Percentiles rank a stretch among this genome's conserved stretches.
Conservation (phyloP, 2,888 invertebrate genomes). For the Nephrotoma guestfalica region DNA sequence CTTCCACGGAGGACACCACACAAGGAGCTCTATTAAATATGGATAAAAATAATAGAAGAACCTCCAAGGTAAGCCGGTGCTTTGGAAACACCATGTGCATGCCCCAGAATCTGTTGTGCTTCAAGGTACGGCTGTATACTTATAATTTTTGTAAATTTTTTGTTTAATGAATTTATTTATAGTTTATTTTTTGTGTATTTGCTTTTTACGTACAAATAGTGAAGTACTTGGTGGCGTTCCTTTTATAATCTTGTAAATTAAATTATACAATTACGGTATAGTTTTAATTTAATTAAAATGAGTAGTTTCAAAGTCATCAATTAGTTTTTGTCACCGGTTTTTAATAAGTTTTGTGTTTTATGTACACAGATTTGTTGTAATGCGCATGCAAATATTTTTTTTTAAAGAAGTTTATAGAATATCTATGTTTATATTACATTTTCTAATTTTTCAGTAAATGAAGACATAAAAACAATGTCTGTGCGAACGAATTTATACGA, state of each 20-base stretch:
- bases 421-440: neutral
- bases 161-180: neutral
- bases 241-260: neutral
- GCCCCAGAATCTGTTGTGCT: constrained; percentile 71
- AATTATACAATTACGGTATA: neutral
- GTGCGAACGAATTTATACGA: too few species aligned
- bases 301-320: neutral
- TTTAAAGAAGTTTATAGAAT: neutral
- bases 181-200: neutral
- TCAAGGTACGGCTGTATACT: constrained; percentile 53
- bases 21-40: constrained; percentile 17
- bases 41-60: constrained; percentile 15
- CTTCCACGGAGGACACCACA: constrained; percentile 13
- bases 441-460: neutral
- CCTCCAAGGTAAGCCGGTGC: constrained; percentile 49
- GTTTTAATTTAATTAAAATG: neutral
- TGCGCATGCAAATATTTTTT: neutral
- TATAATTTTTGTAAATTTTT: constrained; percentile 23
- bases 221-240: neutral
- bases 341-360: neutral
- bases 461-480: too few species aligned
- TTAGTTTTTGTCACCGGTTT: neutral
- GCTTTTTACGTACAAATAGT: neutral
- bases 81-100: constrained; percentile 66
- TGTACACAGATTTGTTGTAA: neutral